Percentiles rank a stretch among this genome's conserved stretches.
Evolutionary conservation across 2,888 invertebrate species (phyloP).

Genomic region (Sialis lutaria): DNA sequence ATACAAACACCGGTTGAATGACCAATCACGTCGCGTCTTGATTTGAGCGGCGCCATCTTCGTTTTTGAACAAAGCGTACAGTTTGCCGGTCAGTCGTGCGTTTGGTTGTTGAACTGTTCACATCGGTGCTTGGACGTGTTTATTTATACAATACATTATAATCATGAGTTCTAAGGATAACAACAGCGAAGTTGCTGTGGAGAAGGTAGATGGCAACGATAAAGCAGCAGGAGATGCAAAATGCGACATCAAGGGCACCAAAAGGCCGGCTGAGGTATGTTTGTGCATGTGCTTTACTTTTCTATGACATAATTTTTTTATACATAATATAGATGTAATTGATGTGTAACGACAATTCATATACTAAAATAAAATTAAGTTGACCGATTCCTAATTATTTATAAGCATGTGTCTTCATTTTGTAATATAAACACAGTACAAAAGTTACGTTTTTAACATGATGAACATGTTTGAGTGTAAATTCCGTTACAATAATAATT

Average conservation of each 20-base stretch:
- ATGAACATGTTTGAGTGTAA: too few relatives aligned
- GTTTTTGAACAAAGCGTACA: slow-evolving; percentile 60
- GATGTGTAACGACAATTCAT: too few relatives aligned
- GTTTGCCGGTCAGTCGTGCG: slow-evolving; percentile 51
- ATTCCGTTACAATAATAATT: too few relatives aligned
- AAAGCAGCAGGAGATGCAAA: slow-evolving; percentile 55
- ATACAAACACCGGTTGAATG: slow-evolving; percentile 21
- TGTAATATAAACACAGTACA: too few relatives aligned
- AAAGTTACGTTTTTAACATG: too few relatives aligned
- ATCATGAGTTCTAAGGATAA: slow-evolving; percentile 72
- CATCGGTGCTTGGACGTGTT: slow-evolving; percentile 18
- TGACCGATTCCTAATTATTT: too few relatives aligned
- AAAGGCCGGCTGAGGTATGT: slow-evolving; percentile 78
- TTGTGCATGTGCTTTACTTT: too few relatives aligned
- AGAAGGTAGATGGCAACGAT: slow-evolving; percentile 62
- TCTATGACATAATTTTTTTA: too few relatives aligned
- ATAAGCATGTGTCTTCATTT: too few relatives aligned
- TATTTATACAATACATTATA: slow-evolving; percentile 17
- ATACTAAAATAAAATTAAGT: too few relatives aligned
- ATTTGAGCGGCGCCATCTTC: slow-evolving; percentile 63
- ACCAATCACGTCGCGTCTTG: slow-evolving; percentile 27
- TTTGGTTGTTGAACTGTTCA: slow-evolving; percentile 39
- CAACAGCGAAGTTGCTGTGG: slow-evolving; percentile 69
- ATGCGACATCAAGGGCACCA: slow-evolving; percentile 72
- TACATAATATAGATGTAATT: too few relatives aligned